A percentile compares a stretch with the other conserved stretches of the same genome.
Evolutionary conservation across 2,797 vertebrate genomes (phyloP).

Genomic region (Columba guinea): DNA sequence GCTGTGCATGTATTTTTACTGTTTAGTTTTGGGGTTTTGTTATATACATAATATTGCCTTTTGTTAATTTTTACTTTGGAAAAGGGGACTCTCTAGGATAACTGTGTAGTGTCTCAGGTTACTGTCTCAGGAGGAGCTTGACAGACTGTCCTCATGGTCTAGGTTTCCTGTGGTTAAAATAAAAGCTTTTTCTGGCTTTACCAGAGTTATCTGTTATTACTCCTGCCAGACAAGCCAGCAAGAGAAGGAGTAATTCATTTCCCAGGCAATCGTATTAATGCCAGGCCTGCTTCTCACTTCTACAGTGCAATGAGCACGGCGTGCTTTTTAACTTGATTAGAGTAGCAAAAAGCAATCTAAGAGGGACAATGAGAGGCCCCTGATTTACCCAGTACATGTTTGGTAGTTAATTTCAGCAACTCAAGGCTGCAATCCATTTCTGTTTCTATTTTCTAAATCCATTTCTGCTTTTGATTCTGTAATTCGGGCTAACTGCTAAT

Average conservation of each 20-base stretch:
- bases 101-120: not conserved
- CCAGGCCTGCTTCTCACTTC: not conserved
- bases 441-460: not conserved
- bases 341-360: not conserved
- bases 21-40: no score
- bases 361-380: not conserved
- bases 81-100: not conserved
- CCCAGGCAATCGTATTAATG: not conserved
- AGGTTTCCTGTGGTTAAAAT: not conserved
- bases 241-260: not conserved
- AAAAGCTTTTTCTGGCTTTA: not conserved
- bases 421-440: not conserved
- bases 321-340: not conserved
- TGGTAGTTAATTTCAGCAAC: not conserved
- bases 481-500: not conserved
- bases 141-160: not conserved
- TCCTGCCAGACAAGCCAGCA: not conserved
- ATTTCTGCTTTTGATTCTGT: not conserved
- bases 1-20: not conserved
- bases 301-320: not conserved
- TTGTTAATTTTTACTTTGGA: not conserved
- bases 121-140: not conserved
- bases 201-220: not conserved
- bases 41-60: not conserved
- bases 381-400: not conserved